These are phyloP conservation scores for Brachynemurus nebulosus DNA, from an alignment of 2,888 invertebrate species.

Conservation along the genomic window DNA sequence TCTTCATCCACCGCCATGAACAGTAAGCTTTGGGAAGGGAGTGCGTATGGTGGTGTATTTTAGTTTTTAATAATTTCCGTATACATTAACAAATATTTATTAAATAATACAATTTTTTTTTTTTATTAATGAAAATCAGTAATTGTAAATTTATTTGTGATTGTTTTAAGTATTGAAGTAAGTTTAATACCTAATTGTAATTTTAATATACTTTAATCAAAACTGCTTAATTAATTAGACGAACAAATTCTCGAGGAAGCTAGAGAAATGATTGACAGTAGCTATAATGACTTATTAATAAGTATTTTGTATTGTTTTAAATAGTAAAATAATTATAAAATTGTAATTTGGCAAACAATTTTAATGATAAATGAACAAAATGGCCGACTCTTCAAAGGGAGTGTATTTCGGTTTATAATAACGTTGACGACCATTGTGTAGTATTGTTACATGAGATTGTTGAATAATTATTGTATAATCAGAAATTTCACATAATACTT, in stretches of 20 bases:
- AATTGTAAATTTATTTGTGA: slow-evolving; percentile 3
- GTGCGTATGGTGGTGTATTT: slow-evolving; percentile 28
- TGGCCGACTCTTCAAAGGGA: slow-evolving; percentile 26
- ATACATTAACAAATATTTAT: slow-evolving; percentile 2
- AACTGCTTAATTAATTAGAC: background rate
- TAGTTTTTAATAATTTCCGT: slow-evolving; percentile 3
- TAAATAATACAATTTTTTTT: slow-evolving; percentile 1
- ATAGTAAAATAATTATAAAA: slow-evolving; percentile 3
- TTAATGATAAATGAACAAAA: slow-evolving; percentile 25
- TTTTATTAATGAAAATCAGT: background rate
- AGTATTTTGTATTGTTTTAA: background rate
- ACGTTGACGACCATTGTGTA: too few species aligned
- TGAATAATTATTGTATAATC: background rate
- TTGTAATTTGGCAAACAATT: too few species aligned
- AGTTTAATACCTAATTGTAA: background rate
- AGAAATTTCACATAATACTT: slow-evolving; percentile 13
- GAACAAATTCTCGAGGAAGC: background rate
- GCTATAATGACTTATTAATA: background rate
- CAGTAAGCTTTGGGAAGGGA: slow-evolving; percentile 29
- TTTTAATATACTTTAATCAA: too few species aligned
- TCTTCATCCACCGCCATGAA: slow-evolving; percentile 26
- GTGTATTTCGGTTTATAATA: too few species aligned
- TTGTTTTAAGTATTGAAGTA: background rate
- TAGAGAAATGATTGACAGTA: background rate
- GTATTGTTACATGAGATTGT: too few species aligned